Base-by-base conservation (phyloP, 2,113 vertebrate genomes). In the Carassius gibelio region DNA sequence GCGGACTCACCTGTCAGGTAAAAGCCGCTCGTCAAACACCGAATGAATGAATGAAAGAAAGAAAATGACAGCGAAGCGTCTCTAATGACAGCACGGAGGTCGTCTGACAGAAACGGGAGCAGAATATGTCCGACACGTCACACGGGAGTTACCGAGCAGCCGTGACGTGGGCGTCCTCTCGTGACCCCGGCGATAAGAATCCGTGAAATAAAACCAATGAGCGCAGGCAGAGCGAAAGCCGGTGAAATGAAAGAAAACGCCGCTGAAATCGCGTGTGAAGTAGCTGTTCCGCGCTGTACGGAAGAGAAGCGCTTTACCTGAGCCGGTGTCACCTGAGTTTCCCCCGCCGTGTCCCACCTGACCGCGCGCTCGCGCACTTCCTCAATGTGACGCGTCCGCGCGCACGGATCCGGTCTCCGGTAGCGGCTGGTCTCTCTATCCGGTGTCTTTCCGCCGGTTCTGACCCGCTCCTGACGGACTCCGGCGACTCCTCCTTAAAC, bases 401-500 rank as follows among this genome's bases (percentile, higher is more conserved):
- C 66, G 86, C 84, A 75, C 48, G 89, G 79, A 0, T 26, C 82
- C 79, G 75, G 57, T 45, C 50, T 78, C 74, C 52, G 76, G 68
- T 78, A 87, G 75, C 59, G 2, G 30, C 30, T 30, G 30, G 30
- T 30, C 30, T 30, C 30, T 30, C 30, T 30, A 30, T 26, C 82
- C 81, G 88, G 82, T 88, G 88, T 93, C n/a, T 21, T 3, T n/a
- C 9, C 61, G 59, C 80, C 64, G 80, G 62, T 82, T 82, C 64
- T 82, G 90, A 93, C 91, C 94, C 93, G 92, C 92, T 94, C 90
- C 89, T 57, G 89, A 89, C 88, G 59, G 42, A 50, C 92, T 91
- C 93, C 92, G 84, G 52, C 30, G 30, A 91, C 94, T 94, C 94
- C 93, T 94, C 92, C 93, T 94, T 86, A 48, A 92, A 92, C 94